Percentiles rank a stretch among this genome's conserved stretches.
phyloP scores from a whole-genome alignment of 2,797 vertebrate genomes.

The Pseudopleuronectes americanus region DNA sequence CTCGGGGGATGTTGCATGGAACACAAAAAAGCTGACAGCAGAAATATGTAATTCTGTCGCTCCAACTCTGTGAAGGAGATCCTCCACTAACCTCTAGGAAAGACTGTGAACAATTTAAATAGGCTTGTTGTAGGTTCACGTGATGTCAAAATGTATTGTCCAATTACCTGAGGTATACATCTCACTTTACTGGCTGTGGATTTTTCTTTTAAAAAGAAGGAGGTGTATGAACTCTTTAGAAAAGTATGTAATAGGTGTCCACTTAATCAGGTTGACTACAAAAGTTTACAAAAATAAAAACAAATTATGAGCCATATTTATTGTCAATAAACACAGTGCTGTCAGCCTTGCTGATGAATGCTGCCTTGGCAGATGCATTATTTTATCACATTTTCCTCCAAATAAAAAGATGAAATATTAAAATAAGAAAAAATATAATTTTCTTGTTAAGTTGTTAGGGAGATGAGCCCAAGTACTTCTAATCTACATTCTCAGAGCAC shows the following conservation, averaged over 20 bases:
- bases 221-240: too few species aligned
- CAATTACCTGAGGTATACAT: not conserved
- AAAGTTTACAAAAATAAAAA: not conserved
- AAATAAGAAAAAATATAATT: too few species aligned
- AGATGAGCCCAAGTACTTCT: slow-evolving; percentile 13
- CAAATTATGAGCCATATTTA: not conserved
- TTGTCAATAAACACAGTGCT: not conserved
- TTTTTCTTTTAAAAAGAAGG: too few species aligned
- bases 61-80: slow-evolving; percentile 34
- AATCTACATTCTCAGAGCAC: slow-evolving; percentile 4
- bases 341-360: not conserved
- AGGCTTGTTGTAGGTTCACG: not conserved
- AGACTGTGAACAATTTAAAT: slow-evolving; percentile 10
- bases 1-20: slow-evolving; percentile 32
- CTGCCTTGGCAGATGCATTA: not conserved
- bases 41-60: slow-evolving; percentile 46
- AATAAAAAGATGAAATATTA: not conserved
- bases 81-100: slow-evolving; percentile 19
- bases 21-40: slow-evolving; percentile 42
- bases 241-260: not conserved
- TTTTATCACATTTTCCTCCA: slow-evolving; percentile 31
- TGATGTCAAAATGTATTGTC: not conserved
- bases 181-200: too few species aligned
- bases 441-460: not conserved
- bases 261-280: not conserved